Conservation (phyloP, 2,113 vertebrate species). For the Lasiurus borealis region DNA sequence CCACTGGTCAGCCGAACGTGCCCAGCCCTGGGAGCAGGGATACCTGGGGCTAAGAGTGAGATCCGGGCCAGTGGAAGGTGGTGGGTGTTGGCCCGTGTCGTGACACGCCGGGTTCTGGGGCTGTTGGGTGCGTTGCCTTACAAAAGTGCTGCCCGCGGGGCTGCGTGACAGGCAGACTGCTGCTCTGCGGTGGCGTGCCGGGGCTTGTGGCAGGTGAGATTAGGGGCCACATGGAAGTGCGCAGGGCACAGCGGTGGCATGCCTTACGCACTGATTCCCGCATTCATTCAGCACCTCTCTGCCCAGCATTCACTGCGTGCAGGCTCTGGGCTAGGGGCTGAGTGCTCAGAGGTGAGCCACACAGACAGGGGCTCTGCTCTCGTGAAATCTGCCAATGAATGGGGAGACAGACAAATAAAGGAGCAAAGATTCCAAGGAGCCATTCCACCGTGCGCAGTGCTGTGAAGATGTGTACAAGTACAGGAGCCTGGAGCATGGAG, state of each 20-base stretch:
- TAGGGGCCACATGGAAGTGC: background rate
- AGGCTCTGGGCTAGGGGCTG: background rate
- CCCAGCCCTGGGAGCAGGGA: background rate
- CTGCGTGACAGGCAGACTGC: background rate
- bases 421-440: background rate
- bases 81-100: fast-evolving
- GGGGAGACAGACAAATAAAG: background rate
- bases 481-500: background rate
- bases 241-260: fast-evolving
- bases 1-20: background rate
- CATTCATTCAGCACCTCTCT: background rate
- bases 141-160: background rate
- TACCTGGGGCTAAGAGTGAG: background rate
- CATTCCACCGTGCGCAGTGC: background rate
- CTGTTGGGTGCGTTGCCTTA: too few relatives aligned
- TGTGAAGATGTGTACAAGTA: fast-evolving
- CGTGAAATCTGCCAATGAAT: background rate
- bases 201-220: background rate
- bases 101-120: background rate
- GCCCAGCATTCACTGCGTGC: background rate
- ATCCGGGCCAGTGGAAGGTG: background rate
- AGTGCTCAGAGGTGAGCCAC: background rate
- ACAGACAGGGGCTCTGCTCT: background rate
- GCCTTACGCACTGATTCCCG: background rate
- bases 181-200: background rate